Base-by-base conservation (phyloP, 2,888 invertebrate species). In the Archips xylosteana region DNA sequence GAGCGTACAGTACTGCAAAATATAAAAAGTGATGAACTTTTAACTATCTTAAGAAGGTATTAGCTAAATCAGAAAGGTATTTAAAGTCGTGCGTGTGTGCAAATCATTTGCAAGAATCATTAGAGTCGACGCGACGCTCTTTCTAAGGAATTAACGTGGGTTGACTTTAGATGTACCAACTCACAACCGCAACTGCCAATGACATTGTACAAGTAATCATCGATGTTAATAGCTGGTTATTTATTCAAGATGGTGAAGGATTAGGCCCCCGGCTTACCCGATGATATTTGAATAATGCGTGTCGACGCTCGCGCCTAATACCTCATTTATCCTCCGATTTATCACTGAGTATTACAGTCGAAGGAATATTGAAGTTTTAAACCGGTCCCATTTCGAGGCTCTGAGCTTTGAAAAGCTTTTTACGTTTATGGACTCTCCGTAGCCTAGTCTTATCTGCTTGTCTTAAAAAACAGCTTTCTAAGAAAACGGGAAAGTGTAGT, bases 241-340 rank as follows among this genome's bases (percentile, higher is more conserved):
- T 82, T 83, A 81, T 82, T 83, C 78, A 78, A 80, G 57, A 64
- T 65, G 68, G 71, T 65, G 59, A 72, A 42, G 82, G 83, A 84
- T 85, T 83, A 82, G 70, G 83, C 85, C 81, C 78, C 85, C 81
- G 81, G 80, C 83, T 87, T 86, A 86, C 87, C 78, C 82, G 87
- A 79, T 83, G 85, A 90, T 85, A 90, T 89, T 88, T 89, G 81
- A 89, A 90, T 90, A 89, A 89, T 86, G 81, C 85, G 79, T 76
- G 76, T 75, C 79, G 83, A 75, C 76, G 81, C 84, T 86, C 87
- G 86, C 57, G 57, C 57, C 57, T 57, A 87, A 84, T 81, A 73
- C 76, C 77, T 76, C 83, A 81, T 86, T 88, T 84, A 87, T 88
- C 87, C 84, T 78, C 65, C 61, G 83, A 86, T 89, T 89, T 87